Base-by-base conservation (phyloP, 2,113 vertebrate species). In the Myiopsitta monachus region DNA sequence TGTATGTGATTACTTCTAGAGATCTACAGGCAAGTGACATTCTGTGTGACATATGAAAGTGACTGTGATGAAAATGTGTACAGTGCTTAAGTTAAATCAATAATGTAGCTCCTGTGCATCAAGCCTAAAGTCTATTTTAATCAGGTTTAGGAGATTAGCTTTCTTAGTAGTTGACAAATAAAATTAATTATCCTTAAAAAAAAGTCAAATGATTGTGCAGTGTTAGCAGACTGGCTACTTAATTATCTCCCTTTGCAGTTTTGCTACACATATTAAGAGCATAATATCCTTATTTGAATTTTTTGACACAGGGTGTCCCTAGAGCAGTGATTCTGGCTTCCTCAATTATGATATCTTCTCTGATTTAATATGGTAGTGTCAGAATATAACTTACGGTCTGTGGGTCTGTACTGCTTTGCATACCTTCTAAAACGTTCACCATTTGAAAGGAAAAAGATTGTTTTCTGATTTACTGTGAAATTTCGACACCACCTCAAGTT, bases 301-400 rank as follows among this genome's bases (percentile, higher is more conserved):
- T 88, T 36, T 63, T 88, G 46, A 57, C 30, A 43, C 1, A 10
- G 4, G 2, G 8, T 75, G 27, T 85, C 88, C 67, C 73, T 79
- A 38, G 75, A 55, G 61, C 75, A 77, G 30, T 64, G 49, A 31
- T 38, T n/a, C 80, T 18, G 54, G 78, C 77, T 70, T 81, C 62
- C 69, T 90, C 76, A 64, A 11, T 47, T 72, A 22, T 27, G 15
- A 12, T 79, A 33, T 74, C 57, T 81, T 67, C 62, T 47, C 79
- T 92, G 47, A 87, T 90, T 87, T 91, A 92, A 73, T 90, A 57
- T 67, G 84, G 30, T 44, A 81, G 62, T 92, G n/a, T 49, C 61
- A 88, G 59, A 83, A 92, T 87, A 62, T 36, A 83, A 36, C 68
- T 72, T 91, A 1, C n/a, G 49, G 28, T 85, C 63, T 85, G 17